Evolutionary conservation across 2,797 vertebrate genomes (phyloP).

Genomic region (Thripadectes ignobilis): DNA sequence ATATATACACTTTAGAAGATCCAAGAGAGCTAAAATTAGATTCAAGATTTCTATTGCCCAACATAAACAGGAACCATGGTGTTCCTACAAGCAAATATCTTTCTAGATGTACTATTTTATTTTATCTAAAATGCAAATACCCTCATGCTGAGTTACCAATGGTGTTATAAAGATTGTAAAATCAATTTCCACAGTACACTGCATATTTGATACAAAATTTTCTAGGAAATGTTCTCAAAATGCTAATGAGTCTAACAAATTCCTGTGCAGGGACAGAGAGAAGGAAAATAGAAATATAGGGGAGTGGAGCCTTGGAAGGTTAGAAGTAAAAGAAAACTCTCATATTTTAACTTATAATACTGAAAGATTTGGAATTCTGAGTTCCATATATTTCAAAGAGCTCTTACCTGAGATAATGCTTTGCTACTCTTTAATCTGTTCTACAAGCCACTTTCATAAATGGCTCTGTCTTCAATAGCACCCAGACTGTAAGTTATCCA

Average conservation of each 20-base stretch:
- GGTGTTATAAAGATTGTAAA: neutral
- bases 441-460: neutral
- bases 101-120: neutral
- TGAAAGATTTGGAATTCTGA: neutral
- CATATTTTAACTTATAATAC: neutral
- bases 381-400: neutral
- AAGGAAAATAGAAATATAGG: neutral
- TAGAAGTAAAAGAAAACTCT: neutral
- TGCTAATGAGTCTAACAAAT: neutral
- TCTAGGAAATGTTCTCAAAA: neutral
- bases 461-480: neutral
- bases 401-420: neutral
- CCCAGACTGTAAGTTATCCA: neutral
- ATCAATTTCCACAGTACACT: neutral
- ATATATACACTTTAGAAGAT: neutral
- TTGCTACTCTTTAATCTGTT: neutral
- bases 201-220: neutral
- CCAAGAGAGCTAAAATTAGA: neutral
- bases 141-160: neutral
- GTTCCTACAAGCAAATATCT: neutral
- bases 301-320: neutral
- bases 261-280: neutral
- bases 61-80: neutral
- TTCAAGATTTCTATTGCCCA: neutral
- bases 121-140: neutral